Evolutionary conservation across 2,888 invertebrate species (phyloP).

Genomic region (Litoditis marina): DNA sequence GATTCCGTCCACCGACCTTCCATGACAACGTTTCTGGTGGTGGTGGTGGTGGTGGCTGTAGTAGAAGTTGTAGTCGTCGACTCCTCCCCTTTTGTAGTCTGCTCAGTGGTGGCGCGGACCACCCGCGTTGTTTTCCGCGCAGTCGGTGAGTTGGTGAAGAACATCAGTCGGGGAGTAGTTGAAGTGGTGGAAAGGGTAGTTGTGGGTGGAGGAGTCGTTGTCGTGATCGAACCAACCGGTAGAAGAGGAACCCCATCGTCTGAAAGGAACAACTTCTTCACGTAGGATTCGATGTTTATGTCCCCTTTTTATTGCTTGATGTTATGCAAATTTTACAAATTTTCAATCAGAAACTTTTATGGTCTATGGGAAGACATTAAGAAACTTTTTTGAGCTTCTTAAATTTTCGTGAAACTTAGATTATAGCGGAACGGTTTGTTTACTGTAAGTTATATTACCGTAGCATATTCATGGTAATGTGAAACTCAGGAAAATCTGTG

Average conservation of each 20-base stretch:
- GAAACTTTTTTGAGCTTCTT: no score
- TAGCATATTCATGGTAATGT: no score
- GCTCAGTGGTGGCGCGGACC: background rate
- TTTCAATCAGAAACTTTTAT: no score
- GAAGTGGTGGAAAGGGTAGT: constrained; percentile 4
- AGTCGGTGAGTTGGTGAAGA: constrained; percentile 16
- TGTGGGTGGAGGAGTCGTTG: constrained; percentile 9
- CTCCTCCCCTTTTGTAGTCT: background rate
- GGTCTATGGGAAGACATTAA: no score
- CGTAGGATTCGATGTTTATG: no score
- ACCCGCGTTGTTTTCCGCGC: background rate
- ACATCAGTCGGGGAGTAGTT: constrained; percentile 7
- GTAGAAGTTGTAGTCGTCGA: constrained; percentile 1
- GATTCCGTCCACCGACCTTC: constrained; percentile 5
- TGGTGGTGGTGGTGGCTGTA: constrained; percentile 1
- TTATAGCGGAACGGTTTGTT: no score
- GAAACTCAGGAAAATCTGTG: background rate
- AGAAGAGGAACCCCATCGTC: constrained; percentile 16
- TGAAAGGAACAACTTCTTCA: background rate
- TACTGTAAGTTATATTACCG: no score
- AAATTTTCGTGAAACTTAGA: no score
- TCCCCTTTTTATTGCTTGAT: no score
- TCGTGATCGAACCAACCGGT: constrained; percentile 5
- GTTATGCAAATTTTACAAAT: no score
- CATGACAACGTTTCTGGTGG: constrained; percentile 10